These are phyloP conservation scores for Sebastes kiyomatsui DNA, from an alignment of 2,797 vertebrate genomes.

Conservation along the genomic window DNA sequence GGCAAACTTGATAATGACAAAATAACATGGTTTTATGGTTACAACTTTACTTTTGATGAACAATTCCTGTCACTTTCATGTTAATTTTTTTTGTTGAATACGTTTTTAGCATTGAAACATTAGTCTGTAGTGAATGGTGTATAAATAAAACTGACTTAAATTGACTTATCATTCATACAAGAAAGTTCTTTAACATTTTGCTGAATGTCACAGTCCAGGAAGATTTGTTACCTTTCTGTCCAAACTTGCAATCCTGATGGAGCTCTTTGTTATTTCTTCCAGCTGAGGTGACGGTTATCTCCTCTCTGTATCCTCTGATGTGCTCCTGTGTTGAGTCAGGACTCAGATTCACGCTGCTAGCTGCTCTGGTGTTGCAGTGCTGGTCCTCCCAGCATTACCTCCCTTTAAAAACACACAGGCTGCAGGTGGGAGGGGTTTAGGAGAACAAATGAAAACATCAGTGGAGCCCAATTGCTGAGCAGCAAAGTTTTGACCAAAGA, in stretches of 20 bases:
- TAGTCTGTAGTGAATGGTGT: not conserved
- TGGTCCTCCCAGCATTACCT: not conserved
- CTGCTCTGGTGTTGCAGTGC: conserved; percentile 10
- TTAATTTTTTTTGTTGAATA: not conserved
- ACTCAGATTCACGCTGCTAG: not conserved
- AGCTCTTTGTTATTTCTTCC: conserved; percentile 8
- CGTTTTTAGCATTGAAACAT: not conserved
- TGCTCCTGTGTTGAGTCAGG: not conserved
- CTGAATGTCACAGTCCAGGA: not conserved
- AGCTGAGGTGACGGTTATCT: not conserved
- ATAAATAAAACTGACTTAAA: not conserved
- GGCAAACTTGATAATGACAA: conserved; percentile 19
- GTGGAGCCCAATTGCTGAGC: not conserved
- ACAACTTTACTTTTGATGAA: not conserved
- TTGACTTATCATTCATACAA: not conserved
- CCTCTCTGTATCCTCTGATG: conserved; percentile 1
- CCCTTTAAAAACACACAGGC: conserved; percentile 40
- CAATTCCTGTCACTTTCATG: not conserved
- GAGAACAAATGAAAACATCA: not conserved
- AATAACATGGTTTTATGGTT: not conserved
- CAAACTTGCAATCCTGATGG: conserved; percentile 19
- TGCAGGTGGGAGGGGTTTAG: conserved; percentile 53
- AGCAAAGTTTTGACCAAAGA: not conserved
- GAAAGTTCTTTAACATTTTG: not conserved
- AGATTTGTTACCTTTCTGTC: conserved; percentile 50